These are phyloP conservation scores for Toxotes chatareus DNA, from an alignment of 2,113 vertebrate species.

Conservation along the genomic window DNA sequence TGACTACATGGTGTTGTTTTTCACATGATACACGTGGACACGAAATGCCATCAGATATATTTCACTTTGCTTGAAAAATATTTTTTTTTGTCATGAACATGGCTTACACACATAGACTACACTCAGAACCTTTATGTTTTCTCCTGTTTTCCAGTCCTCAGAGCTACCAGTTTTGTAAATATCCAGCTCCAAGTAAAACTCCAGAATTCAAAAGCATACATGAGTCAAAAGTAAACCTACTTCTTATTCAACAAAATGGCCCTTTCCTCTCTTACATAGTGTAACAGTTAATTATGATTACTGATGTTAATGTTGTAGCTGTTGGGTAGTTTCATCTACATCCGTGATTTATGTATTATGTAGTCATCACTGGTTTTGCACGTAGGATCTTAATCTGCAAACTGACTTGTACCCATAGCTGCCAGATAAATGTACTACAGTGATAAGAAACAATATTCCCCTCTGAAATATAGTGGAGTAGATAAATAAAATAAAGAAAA, in stretches of 20 bases:
- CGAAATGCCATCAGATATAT: background rate
- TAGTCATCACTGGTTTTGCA: too few relatives aligned
- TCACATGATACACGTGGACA: constrained; percentile 7
- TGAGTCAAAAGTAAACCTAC: background rate
- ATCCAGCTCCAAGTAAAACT: background rate
- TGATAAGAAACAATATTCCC: background rate
- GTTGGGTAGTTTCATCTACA: background rate
- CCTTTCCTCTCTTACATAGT: background rate
- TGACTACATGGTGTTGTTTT: constrained; percentile 32
- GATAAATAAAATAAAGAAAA: too few relatives aligned
- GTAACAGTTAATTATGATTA: background rate
- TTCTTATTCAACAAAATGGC: background rate
- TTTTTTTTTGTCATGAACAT: background rate
- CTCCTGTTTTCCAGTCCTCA: background rate
- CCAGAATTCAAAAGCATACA: too few relatives aligned
- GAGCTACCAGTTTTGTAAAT: background rate
- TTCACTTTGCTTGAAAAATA: background rate
- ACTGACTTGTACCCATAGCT: background rate
- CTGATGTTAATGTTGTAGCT: background rate
- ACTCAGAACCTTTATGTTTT: background rate
- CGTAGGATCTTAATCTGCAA: background rate
- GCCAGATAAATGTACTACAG: background rate
- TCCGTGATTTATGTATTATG: background rate
- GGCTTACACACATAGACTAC: background rate
- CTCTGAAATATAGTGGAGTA: too few relatives aligned